Base-by-base conservation (phyloP, 1,140 invertebrate species). In the Halesus radiatus region DNA sequence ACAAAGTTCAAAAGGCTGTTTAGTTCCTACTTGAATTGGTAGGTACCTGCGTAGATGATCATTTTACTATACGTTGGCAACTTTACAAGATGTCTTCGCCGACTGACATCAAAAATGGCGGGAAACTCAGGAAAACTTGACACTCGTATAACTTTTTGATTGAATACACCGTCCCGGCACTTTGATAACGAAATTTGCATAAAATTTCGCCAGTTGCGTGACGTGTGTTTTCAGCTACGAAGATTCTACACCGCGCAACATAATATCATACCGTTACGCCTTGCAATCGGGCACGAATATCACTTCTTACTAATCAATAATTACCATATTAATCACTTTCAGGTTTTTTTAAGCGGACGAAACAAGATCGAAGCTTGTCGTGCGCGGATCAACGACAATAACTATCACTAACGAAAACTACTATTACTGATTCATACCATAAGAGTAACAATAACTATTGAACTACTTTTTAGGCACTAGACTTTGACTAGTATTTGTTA, bases 401-500 rank as follows among this genome's bases (percentile, higher is more conserved):
- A 18, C 22, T 58, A 58, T 22, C 54, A 58, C 54, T 22, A 56
- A 37, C 3, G 32, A 37, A 37, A 37, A 37, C 7, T 8, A 29
- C 5, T 29, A 2, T 37, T 8, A 37, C 32, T 6, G 13, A 13
- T 45, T 45, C 37, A 45, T 10, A 45, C 37, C 1, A 13, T 13
- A 2, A 45, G 8, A 45, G 10, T 13, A 45, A 13, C 10, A 45
- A 10, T 45, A 45, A 45, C 37, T 45, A 45, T 22, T 60, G 5
- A 16, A 66, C 29, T 66, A 60, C 18, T 66, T 29, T 52, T 50
- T 50, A 58, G 68, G 68, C 68, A 73, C 78, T 73, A 73, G 52
- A 58, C 15, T n/a, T 73, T 79, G 78, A 79, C 78, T 79, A 79
- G 78, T 79, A 79, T 70, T 56, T 58, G 78, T 72, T 60, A 60